These are phyloP conservation scores for Hymenochirus boettgeri DNA, from an alignment of 2,113 vertebrate genomes.

Conservation along the genomic window DNA sequence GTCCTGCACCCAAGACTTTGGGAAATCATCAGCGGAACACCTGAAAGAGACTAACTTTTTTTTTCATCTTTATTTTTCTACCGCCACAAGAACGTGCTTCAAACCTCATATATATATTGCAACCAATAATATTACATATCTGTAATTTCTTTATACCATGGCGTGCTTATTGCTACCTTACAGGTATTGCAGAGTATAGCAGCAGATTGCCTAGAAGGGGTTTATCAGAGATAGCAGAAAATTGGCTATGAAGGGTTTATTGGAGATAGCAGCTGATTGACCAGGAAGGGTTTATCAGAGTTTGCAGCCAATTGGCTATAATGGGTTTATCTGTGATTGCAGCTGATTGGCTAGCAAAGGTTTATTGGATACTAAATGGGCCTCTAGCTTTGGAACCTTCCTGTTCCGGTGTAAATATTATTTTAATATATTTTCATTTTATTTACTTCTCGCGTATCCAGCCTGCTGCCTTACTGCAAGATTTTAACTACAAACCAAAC, in stretches of 20 bases:
- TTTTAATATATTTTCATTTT: no score
- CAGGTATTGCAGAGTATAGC: background rate
- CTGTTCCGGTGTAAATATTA: background rate
- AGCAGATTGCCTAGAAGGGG: background rate
- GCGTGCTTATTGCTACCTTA: slow-evolving; percentile 6
- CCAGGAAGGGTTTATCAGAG: no score
- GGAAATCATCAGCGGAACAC: slow-evolving; percentile 18
- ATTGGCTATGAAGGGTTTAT: no score
- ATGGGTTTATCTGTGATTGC: no score
- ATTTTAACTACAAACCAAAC: no score
- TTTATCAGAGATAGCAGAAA: background rate
- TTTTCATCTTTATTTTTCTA: background rate
- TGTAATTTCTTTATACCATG: background rate
- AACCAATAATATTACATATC: slow-evolving; percentile 1
- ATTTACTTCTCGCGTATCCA: no score
- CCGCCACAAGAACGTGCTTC: slow-evolving; percentile 19
- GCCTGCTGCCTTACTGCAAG: no score
- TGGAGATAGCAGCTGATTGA: no score
- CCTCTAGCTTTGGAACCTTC: no score
- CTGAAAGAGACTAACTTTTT: background rate
- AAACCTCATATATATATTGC: slow-evolving; percentile 10
- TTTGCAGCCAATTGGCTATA: no score
- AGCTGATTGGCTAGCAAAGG: no score
- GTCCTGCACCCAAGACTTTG: slow-evolving; percentile 13
- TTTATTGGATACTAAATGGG: no score